These are phyloP conservation scores for Oscheius onirici DNA, from an alignment of 2,888 invertebrate genomes.

Conservation along the genomic window DNA sequence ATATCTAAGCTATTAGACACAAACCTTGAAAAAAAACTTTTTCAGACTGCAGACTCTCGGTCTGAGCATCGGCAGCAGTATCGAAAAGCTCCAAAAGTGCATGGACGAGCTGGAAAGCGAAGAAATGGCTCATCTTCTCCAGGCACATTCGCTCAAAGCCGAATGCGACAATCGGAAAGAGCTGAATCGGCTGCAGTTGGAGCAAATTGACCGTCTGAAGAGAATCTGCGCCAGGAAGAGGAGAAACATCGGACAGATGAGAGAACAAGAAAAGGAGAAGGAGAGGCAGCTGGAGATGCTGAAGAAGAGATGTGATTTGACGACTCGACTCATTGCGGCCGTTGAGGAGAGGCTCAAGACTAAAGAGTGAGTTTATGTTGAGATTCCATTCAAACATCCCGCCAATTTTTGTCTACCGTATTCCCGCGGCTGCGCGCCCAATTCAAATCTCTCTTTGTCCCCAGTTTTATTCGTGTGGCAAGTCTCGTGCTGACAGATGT, in stretches of 20 bases:
- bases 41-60: neutral
- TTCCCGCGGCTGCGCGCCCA: no score
- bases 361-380: neutral
- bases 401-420: no score
- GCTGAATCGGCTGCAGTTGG: neutral
- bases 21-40: no score
- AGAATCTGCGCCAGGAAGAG: conserved; percentile 20
- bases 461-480: no score
- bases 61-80: neutral
- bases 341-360: neutral
- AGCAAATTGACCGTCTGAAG: neutral
- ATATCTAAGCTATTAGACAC: no score
- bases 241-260: conserved; percentile 4
- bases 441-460: no score
- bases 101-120: conserved; percentile 8
- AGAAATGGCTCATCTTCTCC: neutral
- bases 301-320: neutral
- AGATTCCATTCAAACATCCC: no score
- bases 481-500: no score
- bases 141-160: neutral
- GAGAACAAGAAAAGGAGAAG: neutral
- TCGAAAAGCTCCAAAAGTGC: neutral
- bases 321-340: neutral
- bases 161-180: neutral
- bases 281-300: neutral